Percentiles rank a stretch among this genome's conserved stretches.
Evolutionary conservation across 2,113 vertebrate genomes (phyloP).

Genomic region (Vulpes vulpes): DNA sequence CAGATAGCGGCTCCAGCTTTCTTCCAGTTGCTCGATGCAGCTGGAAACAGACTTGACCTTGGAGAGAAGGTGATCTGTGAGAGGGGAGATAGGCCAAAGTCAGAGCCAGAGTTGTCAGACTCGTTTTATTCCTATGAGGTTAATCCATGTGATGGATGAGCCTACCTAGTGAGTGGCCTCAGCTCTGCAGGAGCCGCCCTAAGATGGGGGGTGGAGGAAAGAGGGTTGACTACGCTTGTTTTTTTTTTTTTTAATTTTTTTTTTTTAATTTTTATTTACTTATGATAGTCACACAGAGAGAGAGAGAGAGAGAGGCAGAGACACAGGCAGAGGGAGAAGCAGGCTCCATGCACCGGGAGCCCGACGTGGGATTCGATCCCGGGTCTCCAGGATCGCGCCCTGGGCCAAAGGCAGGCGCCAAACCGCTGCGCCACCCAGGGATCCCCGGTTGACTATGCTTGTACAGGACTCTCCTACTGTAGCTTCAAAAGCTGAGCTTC

Average conservation of each 20-base stretch:
- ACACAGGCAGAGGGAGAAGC: too few species aligned
- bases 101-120: neutral
- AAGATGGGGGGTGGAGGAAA: neutral
- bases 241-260: too few species aligned
- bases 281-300: too few species aligned
- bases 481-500: neutral
- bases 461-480: neutral
- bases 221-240: fast-evolving
- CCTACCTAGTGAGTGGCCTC: neutral
- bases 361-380: too few species aligned
- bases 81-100: neutral
- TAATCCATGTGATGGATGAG: neutral
- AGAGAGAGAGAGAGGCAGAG: too few species aligned
- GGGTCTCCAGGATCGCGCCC: too few species aligned
- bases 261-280: too few species aligned
- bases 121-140: fast-evolving
- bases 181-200: neutral
- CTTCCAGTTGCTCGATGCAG: slow-evolving; percentile 89
- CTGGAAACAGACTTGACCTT: slow-evolving; percentile 90
- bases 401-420: too few species aligned
- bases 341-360: too few species aligned
- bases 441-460: too few species aligned
- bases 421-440: too few species aligned
- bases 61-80: slow-evolving; percentile 95
- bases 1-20: slow-evolving; percentile 87